Base-by-base conservation (phyloP, 1,140 invertebrate genomes). In the Hyphantria cunea region DNA sequence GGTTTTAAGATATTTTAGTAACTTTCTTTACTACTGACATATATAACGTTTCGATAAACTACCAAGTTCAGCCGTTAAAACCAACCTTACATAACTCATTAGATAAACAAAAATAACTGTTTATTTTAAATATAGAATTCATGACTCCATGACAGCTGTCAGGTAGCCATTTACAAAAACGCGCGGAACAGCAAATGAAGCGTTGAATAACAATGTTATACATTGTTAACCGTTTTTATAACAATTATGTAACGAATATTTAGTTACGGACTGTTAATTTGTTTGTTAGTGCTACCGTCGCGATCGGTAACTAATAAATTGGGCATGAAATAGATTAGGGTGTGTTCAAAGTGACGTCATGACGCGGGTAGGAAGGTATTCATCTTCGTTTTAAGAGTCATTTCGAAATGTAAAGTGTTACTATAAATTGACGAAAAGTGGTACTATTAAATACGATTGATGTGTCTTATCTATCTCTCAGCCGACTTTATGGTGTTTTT, bases 101-200 rank as follows among this genome's bases (percentile, higher is more conserved):
- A 78, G 66, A 67, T 68, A 72, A 81, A 56, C 80, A 84, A 81
- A 86, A 81, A 64, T 69, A 78, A 82, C 79, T 86, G 84, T 89
- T 82, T 83, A 80, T 86, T 86, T 89, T 85, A 82, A 82, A 85
- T 87, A 84, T 87, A 84, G 82, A 84, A 80, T 78, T 39, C 8
- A 39, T 80, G 81, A 81, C 82, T 77, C 63, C 53, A 55, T 69
- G 84, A 84, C 86, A 89, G 86, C 83, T 87, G 84, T 80, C 82
- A 55, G 70, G 66, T 74, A 71, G 76, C 82, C 77, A 84, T 86
- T 82, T 56, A 13, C 45, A 60, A 64, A 25, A 64, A 62, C 53
- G 68, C 71, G 70, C 72, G 76, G 72, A 83, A 76, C 71, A 76
- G 72, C 76, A 82, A 86, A 86, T 87, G 82, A 86, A 87, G 78